Evolutionary conservation across 2,888 invertebrate genomes (phyloP), one percentile per base, ranked within the genome.

Genomic region (Ptychoptera contaminata): DNA sequence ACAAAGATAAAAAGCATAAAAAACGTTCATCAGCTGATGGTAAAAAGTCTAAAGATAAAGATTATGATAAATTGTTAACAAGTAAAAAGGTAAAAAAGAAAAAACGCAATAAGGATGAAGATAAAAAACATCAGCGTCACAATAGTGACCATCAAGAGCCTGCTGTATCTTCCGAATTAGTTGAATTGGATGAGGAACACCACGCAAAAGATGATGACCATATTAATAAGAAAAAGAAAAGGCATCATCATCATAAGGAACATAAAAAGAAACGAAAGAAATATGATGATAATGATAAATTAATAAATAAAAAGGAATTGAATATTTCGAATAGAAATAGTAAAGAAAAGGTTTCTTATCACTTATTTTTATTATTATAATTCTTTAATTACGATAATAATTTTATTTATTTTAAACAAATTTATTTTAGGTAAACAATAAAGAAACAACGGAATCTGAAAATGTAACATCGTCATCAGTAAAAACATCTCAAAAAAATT

Each of bases 251-350:
- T 40, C 10, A 46, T 43, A 49, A 51, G 49, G 51, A 52, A 50
- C 48, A 42, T 48, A 47, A 50, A 47, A 44, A 42, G 6, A 29
- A 29, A 34, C 2, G n/a, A 9, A 50, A 64, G 36, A 66, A 65
- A 57, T 43, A 43, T 43, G 64, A 65, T 50, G 53, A 58, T 8
- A 45, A 44, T 10, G 52, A 50, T 10, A 49, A 54, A 38, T 43
- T 37, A 9, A 49, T 51, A n/a, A 51, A 49, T 42, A 45, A 55
- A 40, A 50, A 54, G 14, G 53, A 51, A 48, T 59, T 50, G 46
- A 63, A 60, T 42, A 65, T 60, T 58, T 57, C 65, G 46, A 68
- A 61, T 50, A 58, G 23, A 23, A 23, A 23, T 23, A 23, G 7
- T 23, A 23, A 23, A 23, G 23, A 23, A 7, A 23, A 23, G 23